phyloP scores from a whole-genome alignment of 2,113 vertebrate genomes.

The Phalacrocorax brasilianus region DNA sequence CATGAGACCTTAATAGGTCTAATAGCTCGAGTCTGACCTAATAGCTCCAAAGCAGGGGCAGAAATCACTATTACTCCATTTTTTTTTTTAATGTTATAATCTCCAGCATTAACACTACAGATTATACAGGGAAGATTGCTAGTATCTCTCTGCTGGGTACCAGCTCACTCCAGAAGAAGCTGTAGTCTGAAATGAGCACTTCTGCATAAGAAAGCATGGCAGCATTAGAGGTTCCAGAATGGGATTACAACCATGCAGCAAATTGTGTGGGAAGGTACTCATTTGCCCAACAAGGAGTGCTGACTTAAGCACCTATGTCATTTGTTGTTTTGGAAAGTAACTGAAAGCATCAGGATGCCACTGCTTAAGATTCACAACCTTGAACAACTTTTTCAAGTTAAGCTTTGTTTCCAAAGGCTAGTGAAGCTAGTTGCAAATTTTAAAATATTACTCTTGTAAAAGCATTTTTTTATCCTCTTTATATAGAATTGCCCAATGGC shows the following conservation, averaged over 20 bases:
- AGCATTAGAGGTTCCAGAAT: background rate
- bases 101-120: background rate
- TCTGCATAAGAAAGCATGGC: background rate
- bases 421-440: background rate
- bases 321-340: background rate
- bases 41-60: background rate
- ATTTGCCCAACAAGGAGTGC: background rate
- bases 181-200: background rate
- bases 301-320: background rate
- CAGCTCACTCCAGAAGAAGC: background rate
- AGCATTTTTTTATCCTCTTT: background rate
- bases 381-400: background rate
- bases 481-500: background rate
- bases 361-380: background rate
- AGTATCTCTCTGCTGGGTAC: background rate
- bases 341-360: background rate
- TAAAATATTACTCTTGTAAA: background rate
- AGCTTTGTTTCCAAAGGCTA: background rate
- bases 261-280: background rate
- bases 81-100: background rate
- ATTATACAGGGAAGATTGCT: background rate
- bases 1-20: background rate
- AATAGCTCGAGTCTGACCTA: background rate
- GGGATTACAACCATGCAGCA: background rate
- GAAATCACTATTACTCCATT: background rate